These are phyloP conservation scores for Poeciliopsis presidionis DNA, from an alignment of 2,797 vertebrate genomes.

Conservation along the genomic window DNA sequence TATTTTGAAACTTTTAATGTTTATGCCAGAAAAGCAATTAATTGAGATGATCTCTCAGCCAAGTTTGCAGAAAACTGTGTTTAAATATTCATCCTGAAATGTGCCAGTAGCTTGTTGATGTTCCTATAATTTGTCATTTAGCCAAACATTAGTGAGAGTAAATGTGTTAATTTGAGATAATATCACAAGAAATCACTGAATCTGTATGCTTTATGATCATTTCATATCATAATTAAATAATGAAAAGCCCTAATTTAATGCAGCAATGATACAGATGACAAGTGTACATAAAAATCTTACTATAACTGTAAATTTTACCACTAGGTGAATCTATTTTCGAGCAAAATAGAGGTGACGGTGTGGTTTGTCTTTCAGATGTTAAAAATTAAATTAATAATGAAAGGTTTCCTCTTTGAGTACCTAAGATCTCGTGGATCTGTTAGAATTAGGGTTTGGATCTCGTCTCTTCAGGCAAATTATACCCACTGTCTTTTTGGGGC, in stretches of 20 bases:
- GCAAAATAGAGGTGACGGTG: constrained; percentile 46
- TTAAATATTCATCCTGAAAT: background rate
- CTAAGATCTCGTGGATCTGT: constrained; percentile 34
- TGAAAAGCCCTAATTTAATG: background rate
- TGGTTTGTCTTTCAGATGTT: constrained; percentile 39
- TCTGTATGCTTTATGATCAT: background rate
- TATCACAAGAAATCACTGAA: background rate
- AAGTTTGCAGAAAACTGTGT: background rate
- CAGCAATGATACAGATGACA: background rate
- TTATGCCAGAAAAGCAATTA: background rate
- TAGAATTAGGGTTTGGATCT: constrained; percentile 48
- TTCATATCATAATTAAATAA: background rate
- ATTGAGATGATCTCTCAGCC: background rate
- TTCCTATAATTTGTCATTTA: background rate
- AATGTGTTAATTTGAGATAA: background rate
- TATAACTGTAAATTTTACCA: background rate
- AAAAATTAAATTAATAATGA: constrained; percentile 39
- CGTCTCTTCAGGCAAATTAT: constrained; percentile 62
- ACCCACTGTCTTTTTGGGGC: constrained; percentile 59
- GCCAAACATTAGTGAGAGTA: background rate
- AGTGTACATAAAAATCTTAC: background rate
- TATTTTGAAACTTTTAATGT: background rate
- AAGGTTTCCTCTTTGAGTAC: constrained; percentile 35
- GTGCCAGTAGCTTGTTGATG: background rate
- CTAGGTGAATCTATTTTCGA: background rate